These are phyloP conservation scores for Cacoxenus indagator DNA, from an alignment of 2,888 invertebrate species.

Conservation along the genomic window DNA sequence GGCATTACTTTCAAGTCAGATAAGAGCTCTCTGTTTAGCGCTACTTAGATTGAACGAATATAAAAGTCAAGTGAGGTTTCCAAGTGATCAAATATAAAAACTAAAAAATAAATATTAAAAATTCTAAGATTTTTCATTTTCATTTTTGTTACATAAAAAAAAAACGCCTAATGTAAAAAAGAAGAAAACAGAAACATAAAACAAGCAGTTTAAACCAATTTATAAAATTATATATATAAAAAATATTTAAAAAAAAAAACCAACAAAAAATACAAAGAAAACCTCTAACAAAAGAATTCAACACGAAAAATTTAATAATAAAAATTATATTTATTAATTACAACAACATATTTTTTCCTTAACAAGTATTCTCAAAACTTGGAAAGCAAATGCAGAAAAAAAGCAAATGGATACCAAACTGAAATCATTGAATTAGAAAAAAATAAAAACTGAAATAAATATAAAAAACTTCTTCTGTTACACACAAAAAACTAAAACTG, in stretches of 20 bases:
- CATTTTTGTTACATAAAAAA: background rate
- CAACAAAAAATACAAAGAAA: background rate
- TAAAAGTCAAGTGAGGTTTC: conserved; percentile 13
- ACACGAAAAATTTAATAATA: background rate
- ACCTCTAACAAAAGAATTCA: background rate
- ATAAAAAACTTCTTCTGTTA: conserved; percentile 14
- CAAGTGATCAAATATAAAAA: background rate
- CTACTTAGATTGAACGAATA: background rate
- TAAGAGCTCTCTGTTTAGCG: background rate
- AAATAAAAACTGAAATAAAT: conserved; percentile 10
- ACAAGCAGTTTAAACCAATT: no score
- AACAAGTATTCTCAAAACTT: conserved; percentile 28
- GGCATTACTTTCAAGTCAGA: conserved; percentile 25
- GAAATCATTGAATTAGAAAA: background rate
- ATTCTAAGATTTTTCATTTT: background rate
- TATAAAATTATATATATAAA: background rate
- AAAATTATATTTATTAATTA: conserved; percentile 17
- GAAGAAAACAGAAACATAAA: no score
- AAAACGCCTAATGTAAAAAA: background rate
- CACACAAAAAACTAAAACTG: no score
- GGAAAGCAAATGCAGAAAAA: background rate
- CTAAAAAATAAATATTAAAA: background rate
- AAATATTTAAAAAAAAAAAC: background rate
- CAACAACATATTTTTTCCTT: conserved; percentile 19
- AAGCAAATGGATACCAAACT: background rate